phyloP scores from a whole-genome alignment of 2,113 vertebrate genomes.

The Mesocricetus auratus region DNA sequence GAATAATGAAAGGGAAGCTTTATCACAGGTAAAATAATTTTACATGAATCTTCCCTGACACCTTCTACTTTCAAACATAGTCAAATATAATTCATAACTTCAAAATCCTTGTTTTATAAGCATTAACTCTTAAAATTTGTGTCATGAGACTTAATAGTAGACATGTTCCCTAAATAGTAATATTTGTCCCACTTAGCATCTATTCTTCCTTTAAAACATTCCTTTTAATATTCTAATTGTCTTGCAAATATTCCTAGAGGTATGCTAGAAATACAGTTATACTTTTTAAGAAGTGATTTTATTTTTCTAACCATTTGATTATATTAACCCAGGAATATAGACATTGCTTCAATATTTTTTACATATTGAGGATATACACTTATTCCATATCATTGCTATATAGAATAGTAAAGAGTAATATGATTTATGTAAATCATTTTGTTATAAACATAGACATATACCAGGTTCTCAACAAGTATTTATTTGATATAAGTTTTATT shows the following conservation, averaged over 20 bases:
- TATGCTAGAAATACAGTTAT: not conserved
- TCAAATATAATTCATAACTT: slow-evolving; percentile 34
- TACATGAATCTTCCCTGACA: not conserved
- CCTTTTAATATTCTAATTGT: not conserved
- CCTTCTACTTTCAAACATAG: not conserved
- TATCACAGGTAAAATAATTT: not conserved
- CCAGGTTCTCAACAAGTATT: slow-evolving; percentile 7
- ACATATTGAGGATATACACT: not conserved
- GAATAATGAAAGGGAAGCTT: slow-evolving; percentile 4
- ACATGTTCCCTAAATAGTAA: not conserved
- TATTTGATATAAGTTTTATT: not conserved
- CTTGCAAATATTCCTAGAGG: not conserved
- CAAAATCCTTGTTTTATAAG: not conserved
- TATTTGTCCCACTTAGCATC: not conserved
- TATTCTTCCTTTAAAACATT: not conserved
- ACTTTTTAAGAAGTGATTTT: not conserved
- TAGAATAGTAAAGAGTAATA: not conserved
- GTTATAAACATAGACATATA: not conserved
- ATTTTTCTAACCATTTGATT: not conserved
- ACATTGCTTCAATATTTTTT: not conserved
- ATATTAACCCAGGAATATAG: not conserved
- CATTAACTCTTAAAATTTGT: slow-evolving; percentile 15
- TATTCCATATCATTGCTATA: not conserved
- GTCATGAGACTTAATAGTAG: not conserved
- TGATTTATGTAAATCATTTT: not conserved